Base-by-base conservation (phyloP, 2,888 invertebrate species). In the Alcis repandata region DNA sequence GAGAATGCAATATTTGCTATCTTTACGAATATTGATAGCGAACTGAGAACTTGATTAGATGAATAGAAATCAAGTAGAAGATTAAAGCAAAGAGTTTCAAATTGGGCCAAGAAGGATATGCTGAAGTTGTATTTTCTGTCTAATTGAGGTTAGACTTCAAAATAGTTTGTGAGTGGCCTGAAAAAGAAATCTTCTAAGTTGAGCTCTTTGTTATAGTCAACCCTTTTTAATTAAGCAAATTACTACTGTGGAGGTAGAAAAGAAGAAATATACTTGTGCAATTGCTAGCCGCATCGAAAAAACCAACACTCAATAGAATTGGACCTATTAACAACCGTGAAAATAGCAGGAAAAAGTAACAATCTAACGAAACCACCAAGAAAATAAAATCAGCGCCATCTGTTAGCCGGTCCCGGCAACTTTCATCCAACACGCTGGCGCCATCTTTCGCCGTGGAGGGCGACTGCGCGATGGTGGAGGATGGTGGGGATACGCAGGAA, bases 381-480 rank as follows among this genome's bases (percentile, higher is more conserved):
- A n/a, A 38, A 13, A 22, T 54, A 1, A 27, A 54, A 32, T 15
- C 13, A 53, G 17, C 41, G 41, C 54, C 54, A 41, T 41, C 54
- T 54, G 11, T 38, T 38, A 19, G 4, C 40, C 20, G 15, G 13
- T 41, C 3, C 53, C 19, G 53, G 33, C 22, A 59, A 41, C 36
- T 36, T 13, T 48, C 11, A 20, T 15, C 20, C 15, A 43, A 0
- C 49, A 67, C 49, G 43, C 49, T 52, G 53, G 59, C 59, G 38
- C 68, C 68, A 63, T 66, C 60, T 22, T 49, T 43, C 69, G 67
- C 59, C 20, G 67, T 72, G 70, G 72, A 70, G 51, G 72, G 72
- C 9, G 66, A 59, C 51, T 59, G 68, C 70, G 67, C 67, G 71
- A 92, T 92, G 92, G 92, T 92, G 63, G 92, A 92, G 52, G 51